Evolutionary conservation across 2,888 invertebrate species (phyloP), one percentile per base, ranked within the genome.

Genomic region (Dascillus cervinus): DNA sequence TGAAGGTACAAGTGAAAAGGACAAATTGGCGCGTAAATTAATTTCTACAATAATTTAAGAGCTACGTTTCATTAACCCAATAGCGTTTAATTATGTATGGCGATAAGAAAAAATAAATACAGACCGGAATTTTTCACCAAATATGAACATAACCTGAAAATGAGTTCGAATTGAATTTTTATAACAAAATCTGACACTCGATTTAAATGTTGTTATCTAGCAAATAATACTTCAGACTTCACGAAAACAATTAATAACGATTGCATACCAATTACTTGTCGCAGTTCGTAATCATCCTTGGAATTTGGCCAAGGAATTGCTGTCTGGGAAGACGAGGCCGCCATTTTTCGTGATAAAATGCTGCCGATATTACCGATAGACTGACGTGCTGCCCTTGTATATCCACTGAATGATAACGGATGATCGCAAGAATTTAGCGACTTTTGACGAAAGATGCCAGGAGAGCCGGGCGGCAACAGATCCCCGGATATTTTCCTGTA

Each of bases 231-330:
- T n/a, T n/a, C n/a, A n/a, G n/a, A n/a, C n/a, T n/a, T n/a, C n/a
- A n/a, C n/a, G n/a, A n/a, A n/a, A n/a, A n/a, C n/a, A n/a, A n/a
- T n/a, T n/a, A n/a, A 38, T 32, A 32, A 34, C 41, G 21, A 43
- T 44, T 58, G 75, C 78, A 72, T 69, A 87, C 90, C 90, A 59
- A 95, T 94, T 55, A 94, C 87, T 70, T 94, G 92, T 51, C 83
- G 79, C 54, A 95, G 69, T 67, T 91, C 90, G 68, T 95, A 95
- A 65, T 89, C 88, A 60, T 89, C 87, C 67, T 86, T 84, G 58
- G 77, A 80, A 70, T 90, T 92, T 44, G 92, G 82, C 94, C 94
- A 94, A 62, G 75, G 62, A 47, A 59, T 51, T 46, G 58, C 52
- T 58, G 67, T 58, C 55, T 67, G 69, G 47, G 69, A 67, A 55